A percentile compares a stretch with the other conserved stretches of the same genome.
Evolutionary conservation across 2,113 vertebrate genomes (phyloP).

Genomic region (Ahaetulla prasina): DNA sequence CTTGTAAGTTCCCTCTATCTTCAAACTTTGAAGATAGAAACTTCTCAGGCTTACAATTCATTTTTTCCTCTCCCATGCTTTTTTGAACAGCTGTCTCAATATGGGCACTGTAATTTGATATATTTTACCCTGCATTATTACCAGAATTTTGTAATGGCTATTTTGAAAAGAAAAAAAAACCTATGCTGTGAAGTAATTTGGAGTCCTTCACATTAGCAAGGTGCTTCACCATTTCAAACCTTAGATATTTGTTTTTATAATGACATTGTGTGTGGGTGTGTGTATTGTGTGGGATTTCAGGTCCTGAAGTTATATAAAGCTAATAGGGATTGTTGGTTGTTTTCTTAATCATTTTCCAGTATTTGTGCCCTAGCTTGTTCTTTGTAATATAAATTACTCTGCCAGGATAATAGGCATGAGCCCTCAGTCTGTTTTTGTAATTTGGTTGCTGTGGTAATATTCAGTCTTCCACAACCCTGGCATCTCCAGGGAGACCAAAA

Average conservation of each 20-base stretch:
- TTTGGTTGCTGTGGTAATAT: slow-evolving; percentile 77
- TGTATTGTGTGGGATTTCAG: slow-evolving; percentile 43
- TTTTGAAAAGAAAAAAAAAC: slow-evolving; percentile 69
- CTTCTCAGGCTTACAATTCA: neutral
- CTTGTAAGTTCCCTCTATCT: too few relatives aligned
- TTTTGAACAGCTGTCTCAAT: slow-evolving; percentile 74
- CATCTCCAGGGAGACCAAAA: slow-evolving; percentile 66
- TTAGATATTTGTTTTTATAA: slow-evolving; percentile 58
- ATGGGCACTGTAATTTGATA: slow-evolving; percentile 69
- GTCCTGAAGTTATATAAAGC: slow-evolving; percentile 53
- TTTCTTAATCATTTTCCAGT: slow-evolving; percentile 73
- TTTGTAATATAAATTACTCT: slow-evolving; percentile 71
- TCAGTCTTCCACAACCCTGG: slow-evolving; percentile 64
- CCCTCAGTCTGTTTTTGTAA: slow-evolving; percentile 73
- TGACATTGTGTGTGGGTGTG: slow-evolving; percentile 42
- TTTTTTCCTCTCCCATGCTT: slow-evolving; percentile 22
- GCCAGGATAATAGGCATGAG: slow-evolving; percentile 66
- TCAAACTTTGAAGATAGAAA: slow-evolving; percentile 25
- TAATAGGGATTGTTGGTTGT: neutral
- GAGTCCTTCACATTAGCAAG: slow-evolving; percentile 49
- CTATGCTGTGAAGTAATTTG: slow-evolving; percentile 51
- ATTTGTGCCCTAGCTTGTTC: slow-evolving; percentile 68
- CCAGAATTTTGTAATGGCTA: slow-evolving; percentile 61
- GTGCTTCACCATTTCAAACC: slow-evolving; percentile 56
- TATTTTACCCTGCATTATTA: slow-evolving; percentile 56